Percentiles rank a stretch among this genome's conserved stretches.
Conservation (phyloP, 2,797 vertebrate species). For the Chloroceryle inda region DNA sequence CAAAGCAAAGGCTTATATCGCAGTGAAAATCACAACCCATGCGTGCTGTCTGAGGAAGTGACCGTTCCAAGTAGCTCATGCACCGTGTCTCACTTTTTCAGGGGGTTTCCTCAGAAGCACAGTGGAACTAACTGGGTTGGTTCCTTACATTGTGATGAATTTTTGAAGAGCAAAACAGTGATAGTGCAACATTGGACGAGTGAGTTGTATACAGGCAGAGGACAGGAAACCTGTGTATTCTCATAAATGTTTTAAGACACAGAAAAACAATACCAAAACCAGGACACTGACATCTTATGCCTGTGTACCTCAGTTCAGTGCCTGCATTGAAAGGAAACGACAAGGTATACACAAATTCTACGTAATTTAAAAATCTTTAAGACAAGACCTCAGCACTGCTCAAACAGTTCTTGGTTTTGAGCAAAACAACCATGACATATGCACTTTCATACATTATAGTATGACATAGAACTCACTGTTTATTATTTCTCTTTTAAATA, state of each 20-base stretch:
- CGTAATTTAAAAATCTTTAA: neutral
- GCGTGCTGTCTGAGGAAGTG: neutral
- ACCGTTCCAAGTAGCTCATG: neutral
- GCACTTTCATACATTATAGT: neutral
- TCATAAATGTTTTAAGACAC: neutral
- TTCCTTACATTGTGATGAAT: neutral
- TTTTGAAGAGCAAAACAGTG: neutral
- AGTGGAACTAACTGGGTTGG: fast-evolving
- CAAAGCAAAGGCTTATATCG: neutral
- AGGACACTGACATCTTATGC: fast-evolving
- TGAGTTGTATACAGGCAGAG: neutral
- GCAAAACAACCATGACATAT: neutral
- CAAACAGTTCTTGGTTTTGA: neutral
- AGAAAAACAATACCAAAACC: neutral
- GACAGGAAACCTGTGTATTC: neutral
- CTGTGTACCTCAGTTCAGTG: neutral
- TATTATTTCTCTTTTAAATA: neutral
- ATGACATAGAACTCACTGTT: neutral
- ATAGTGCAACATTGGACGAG: neutral
- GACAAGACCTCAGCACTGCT: neutral
- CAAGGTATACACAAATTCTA: neutral
- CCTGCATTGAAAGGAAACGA: conserved; percentile 48
- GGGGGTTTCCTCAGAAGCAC: no score
- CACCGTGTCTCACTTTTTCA: neutral
- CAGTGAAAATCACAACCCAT: fast-evolving